Evolutionary conservation across 2,888 invertebrate genomes (phyloP), one percentile per base, ranked within the genome.

Genomic region (Tholera decimalis): DNA sequence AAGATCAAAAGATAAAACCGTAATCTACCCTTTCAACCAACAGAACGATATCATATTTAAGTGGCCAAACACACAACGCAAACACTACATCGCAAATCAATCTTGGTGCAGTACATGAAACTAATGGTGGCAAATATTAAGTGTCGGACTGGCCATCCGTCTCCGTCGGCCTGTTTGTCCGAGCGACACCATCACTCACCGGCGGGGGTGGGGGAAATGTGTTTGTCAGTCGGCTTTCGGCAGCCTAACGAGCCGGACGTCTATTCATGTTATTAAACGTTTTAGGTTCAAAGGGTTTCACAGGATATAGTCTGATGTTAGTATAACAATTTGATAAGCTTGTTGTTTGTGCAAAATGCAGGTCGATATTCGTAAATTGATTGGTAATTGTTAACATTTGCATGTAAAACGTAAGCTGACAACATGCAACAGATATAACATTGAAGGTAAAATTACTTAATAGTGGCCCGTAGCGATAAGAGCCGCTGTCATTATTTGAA

Each of bases 91-190:
- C 65, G 77, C 69, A 65, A 60, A 65, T 70, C 79, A 80, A 73
- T 77, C 77, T 63, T 61, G 46, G 30, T 49, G 65, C 66, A 57
- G 55, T 72, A 73, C 78, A 74, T 50, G 41, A 43, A 67, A 44
- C 68, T 74, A 82, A 78, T 80, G 72, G 74, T 62, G 71, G 74
- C 75, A 68, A 80, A 80, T 80, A 83, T 81, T 77, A 73, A 80
- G 77, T 77, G 79, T 76, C 64, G 54, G 67, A 28, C 61, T 54
- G 47, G 73, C 73, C 56, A 85, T 85, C 83, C 57, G 82, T 86
- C 84, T 75, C 66, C 75, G 85, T 85, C 84, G 61, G 73, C 46
- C 78, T 71, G 70, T 66, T 78, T 77, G 77, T 82, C 75, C 73
- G 73, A 64, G 56, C 63, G 35, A 62, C 65, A 67, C 75, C 82